Evolutionary conservation across 2,113 vertebrate genomes (phyloP), one percentile per base, ranked within the genome.

Genomic region (Theristicus caerulescens): DNA sequence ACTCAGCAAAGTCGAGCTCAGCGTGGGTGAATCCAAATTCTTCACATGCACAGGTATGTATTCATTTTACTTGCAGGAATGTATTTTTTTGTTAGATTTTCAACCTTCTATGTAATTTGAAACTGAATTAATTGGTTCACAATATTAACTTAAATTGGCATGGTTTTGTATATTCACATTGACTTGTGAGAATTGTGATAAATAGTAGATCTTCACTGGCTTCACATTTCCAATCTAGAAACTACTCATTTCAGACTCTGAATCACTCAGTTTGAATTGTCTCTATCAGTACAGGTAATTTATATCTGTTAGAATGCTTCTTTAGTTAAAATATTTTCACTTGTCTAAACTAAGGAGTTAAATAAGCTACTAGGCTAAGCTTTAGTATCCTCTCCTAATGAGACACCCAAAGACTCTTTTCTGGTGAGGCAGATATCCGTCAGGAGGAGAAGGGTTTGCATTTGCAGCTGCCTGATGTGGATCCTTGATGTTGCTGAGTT

Each of bases 11-110:
- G 99, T 99, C 97, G 99, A 99, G 97, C 98, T 99, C 90, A 99
- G 99, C 83, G 99, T 99, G 47, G 99, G 99, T 52, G 99, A 99
- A 98, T 99, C 99, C 87, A 99, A 99, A 98, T 99, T 99, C 98
- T 99, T 99, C 98, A 99, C 99, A 87, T 99, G 99, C 94, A 99
- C 99, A 98, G 99, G 99, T 99, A 98, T 62, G 96, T 94, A 90
- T 74, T 76, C 3, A 73, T 38, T 79, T 82, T 54, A 72, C n/a
- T 83, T 92, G 19, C 46, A 62, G 14, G 2, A 27, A 13, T 51
- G 5, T 49, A 7, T 7, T 88, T 93, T 42, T 62, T 65, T 90
- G 4, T 25, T 40, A 66, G 15, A 47, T 17, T 93, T 70, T 76
- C 3, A 40, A 21, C 1, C 20, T 82, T 55, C 65, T 81, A 1